Percentiles rank a stretch among this genome's conserved stretches.
Conservation (phyloP, 2,888 invertebrate genomes). For the Temnothorax unifasciatus region DNA sequence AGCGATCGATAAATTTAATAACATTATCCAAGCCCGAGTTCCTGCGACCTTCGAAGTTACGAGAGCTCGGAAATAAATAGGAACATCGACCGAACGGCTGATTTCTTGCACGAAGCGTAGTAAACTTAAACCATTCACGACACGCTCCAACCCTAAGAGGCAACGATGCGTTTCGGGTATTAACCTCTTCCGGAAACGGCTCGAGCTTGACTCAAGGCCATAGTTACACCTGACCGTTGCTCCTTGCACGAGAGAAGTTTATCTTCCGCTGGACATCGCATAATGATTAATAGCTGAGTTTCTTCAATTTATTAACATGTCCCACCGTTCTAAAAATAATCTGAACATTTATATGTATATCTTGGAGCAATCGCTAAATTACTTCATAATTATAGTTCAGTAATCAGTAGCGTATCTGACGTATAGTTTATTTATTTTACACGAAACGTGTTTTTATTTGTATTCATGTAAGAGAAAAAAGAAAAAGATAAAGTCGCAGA, state of each 20-base stretch:
- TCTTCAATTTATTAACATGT: background rate
- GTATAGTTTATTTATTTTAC: background rate
- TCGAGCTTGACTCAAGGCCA: slow-evolving; percentile 78
- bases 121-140: slow-evolving; percentile 76
- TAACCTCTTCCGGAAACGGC: slow-evolving; percentile 81
- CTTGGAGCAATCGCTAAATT: background rate
- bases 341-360: background rate
- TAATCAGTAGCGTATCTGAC: background rate
- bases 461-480: background rate
- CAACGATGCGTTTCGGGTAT: slow-evolving; percentile 85
- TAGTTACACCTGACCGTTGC: slow-evolving; percentile 73
- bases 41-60: slow-evolving; percentile 14
- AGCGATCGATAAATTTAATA: slow-evolving; percentile 48
- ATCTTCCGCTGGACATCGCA: background rate
- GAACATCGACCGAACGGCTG: slow-evolving; percentile 54
- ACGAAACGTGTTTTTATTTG: background rate
- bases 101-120: slow-evolving; percentile 60
- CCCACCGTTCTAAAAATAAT: background rate
- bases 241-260: slow-evolving; percentile 43
- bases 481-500: background rate
- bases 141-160: slow-evolving; percentile 78
- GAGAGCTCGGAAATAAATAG: slow-evolving; percentile 66
- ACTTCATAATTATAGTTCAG: slow-evolving; percentile 15
- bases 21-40: slow-evolving; percentile 28
- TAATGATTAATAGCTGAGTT: background rate